Percentiles rank a stretch among this genome's conserved stretches.
Conservation (phyloP, 2,113 vertebrate genomes). For the Ardeotis arabs region DNA sequence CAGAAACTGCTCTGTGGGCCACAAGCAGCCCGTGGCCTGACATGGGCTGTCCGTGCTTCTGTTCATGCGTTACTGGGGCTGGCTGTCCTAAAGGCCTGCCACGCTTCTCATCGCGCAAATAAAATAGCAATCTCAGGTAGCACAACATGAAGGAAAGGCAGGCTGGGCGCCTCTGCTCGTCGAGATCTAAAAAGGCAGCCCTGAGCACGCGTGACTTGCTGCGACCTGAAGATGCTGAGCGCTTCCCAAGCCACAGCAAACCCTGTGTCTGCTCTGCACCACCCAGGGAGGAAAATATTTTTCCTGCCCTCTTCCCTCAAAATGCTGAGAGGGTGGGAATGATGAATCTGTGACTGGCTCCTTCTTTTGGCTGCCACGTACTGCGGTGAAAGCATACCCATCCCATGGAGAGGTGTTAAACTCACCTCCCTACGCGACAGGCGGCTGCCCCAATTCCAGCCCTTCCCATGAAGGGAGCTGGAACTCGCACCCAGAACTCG, state of each 20-base stretch:
- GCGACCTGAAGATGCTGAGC: background rate
- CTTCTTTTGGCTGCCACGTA: fast-evolving
- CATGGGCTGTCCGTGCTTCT: background rate
- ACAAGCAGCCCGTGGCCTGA: background rate
- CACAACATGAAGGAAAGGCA: background rate
- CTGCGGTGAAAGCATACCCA: fast-evolving
- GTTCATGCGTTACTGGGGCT: background rate
- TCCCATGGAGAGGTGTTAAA: background rate
- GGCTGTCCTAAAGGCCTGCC: background rate
- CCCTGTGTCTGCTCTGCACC: background rate
- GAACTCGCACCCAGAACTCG: background rate
- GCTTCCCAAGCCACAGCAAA: background rate
- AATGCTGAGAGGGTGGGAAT: background rate
- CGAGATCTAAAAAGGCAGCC: background rate
- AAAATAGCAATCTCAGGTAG: background rate
- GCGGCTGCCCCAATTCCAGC: too few relatives aligned
- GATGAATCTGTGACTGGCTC: fast-evolving
- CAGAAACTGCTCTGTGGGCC: background rate
- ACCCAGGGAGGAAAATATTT: background rate
- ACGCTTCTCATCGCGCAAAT: fast-evolving
- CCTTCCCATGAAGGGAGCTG: background rate
- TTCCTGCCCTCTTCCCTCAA: background rate
- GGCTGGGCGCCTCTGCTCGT: background rate
- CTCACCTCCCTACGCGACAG: fast-evolving
- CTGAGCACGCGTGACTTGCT: fast-evolving